Base-by-base conservation (phyloP, 2,888 invertebrate species). In the Hydraecia micacea region DNA sequence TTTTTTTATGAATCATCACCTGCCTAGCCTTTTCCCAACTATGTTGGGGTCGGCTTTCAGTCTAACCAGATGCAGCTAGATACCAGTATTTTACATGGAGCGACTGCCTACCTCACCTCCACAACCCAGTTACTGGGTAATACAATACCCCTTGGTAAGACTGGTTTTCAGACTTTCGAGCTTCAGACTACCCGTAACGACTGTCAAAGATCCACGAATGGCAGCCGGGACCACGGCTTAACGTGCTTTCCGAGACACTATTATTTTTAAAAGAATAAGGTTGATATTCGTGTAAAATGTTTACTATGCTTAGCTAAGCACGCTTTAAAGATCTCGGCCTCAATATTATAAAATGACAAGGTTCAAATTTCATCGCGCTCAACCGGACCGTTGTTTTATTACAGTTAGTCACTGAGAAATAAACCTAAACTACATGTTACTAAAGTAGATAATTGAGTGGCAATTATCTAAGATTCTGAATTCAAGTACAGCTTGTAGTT, bases 401-500 rank as follows among this genome's bases (percentile, higher is more conserved):
- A 9, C 15, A 15, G 4, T 25, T 32, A 11, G 8, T 49, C 36
- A 52, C 3, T 42, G 15, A 32, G 62, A 80, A 71, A 80, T 46
- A 15, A 79, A 62, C 80, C 55, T 63, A 8, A 1, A 32, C 0
- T 0, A 25, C 3, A 7, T 36, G 18, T 7, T 0, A 18, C 0
- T 52, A 9, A 60, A 42, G 69, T 77, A 49, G 1, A 62, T 52
- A 79, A 0, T 77, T 49, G 49, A 49, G 18, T 52, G 18, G 15
- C 32, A 46, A 18, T 67, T 3, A n/a, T 78, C 15, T 46, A 42
- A 21, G 8, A 81, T 65, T 73, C 74, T 65, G 76, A 80, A 76
- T 80, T 82, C 62, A 80, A 80, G 62, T 55, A 25, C 52, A 68
- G 83, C 77, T 75, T 68, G 80, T 82, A 76, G 67, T 82, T 1